Conservation (phyloP, 2,888 invertebrate genomes). For the Hedya salicella region DNA sequence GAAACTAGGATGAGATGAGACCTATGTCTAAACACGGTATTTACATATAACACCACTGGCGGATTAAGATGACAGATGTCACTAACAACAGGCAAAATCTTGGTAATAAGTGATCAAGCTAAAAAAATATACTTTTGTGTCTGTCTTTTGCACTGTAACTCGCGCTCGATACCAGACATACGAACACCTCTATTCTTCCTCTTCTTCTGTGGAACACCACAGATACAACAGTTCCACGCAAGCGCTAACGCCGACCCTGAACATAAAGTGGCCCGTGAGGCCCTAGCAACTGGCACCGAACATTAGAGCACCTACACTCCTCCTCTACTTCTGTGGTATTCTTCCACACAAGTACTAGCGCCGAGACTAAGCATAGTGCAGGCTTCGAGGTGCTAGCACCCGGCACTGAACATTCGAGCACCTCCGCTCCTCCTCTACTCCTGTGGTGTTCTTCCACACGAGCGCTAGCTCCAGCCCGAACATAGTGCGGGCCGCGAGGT, state of each 20-base stretch:
- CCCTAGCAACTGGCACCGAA: slow-evolving; percentile 31
- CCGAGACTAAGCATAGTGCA: slow-evolving; percentile 54
- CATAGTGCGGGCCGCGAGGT: slow-evolving; percentile 50
- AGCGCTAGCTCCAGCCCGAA: slow-evolving; percentile 55
- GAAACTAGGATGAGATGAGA: too few species aligned
- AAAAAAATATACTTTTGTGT: too few species aligned
- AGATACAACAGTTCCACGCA: too few species aligned
- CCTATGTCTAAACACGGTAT: too few species aligned
- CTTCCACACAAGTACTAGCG: slow-evolving; percentile 53
- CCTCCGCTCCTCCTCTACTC: slow-evolving; percentile 20
- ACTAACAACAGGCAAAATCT: too few species aligned
- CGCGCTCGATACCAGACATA: too few species aligned
- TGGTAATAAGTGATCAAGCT: too few species aligned
- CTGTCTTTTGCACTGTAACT: too few species aligned
- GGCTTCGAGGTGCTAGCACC: slow-evolving; percentile 37
- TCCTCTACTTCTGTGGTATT: slow-evolving; percentile 25
- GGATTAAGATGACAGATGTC: too few species aligned
- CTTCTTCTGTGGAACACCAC: slow-evolving; percentile 29
- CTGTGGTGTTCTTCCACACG: slow-evolving; percentile 44
- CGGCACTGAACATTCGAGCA: slow-evolving; percentile 12
- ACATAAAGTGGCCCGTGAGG: too few species aligned
- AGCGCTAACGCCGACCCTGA: slow-evolving; percentile 56
- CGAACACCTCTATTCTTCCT: slow-evolving; percentile 13
- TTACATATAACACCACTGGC: too few species aligned
- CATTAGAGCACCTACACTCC: not conserved